A percentile compares a stretch with the other conserved stretches of the same genome.
phyloP scores from a whole-genome alignment of 30 jellyfish, hydroid and myxozoan genomes.

The Phacellophora camtschatica region DNA sequence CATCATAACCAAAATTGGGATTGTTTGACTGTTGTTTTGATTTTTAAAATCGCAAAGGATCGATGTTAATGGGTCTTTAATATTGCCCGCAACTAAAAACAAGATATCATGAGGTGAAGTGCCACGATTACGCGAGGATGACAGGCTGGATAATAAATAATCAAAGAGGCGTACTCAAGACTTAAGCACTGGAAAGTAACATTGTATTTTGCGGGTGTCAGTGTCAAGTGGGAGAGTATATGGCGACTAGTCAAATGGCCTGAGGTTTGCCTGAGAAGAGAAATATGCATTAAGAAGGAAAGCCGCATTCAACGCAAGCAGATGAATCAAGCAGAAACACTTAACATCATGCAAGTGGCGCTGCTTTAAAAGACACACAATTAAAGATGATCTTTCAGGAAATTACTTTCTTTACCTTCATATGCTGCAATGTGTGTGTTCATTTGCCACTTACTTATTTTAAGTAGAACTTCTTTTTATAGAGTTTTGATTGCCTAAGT shows the following conservation, averaged over 20 bases:
- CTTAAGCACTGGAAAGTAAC: background rate
- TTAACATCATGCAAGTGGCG: background rate
- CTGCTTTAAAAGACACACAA: constrained; percentile 38
- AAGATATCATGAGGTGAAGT: background rate
- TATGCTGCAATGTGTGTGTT: constrained; percentile 56
- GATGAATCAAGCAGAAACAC: background rate
- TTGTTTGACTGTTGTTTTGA: no score
- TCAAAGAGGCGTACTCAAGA: constrained; percentile 46
- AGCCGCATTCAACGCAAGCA: background rate
- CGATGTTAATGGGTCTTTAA: no score
- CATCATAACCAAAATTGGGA: no score
- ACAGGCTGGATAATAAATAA: background rate
- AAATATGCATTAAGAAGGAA: background rate
- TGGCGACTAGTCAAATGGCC: constrained; percentile 42
- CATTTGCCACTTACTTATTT: constrained; percentile 18
- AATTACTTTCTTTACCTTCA: constrained; percentile 39
- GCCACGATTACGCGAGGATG: background rate
- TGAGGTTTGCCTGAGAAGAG: background rate
- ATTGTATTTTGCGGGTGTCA: constrained; percentile 47
- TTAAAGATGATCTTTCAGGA: constrained; percentile 36
- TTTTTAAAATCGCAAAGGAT: no score
- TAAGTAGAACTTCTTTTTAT: constrained; percentile 10
- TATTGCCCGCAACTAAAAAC: no score
- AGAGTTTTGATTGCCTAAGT: constrained; percentile 30
- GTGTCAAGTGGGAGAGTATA: constrained; percentile 46